Evolutionary conservation across 2,797 vertebrate genomes (phyloP), one percentile per base, ranked within the genome.

Genomic region (Serranus cabrilla): DNA sequence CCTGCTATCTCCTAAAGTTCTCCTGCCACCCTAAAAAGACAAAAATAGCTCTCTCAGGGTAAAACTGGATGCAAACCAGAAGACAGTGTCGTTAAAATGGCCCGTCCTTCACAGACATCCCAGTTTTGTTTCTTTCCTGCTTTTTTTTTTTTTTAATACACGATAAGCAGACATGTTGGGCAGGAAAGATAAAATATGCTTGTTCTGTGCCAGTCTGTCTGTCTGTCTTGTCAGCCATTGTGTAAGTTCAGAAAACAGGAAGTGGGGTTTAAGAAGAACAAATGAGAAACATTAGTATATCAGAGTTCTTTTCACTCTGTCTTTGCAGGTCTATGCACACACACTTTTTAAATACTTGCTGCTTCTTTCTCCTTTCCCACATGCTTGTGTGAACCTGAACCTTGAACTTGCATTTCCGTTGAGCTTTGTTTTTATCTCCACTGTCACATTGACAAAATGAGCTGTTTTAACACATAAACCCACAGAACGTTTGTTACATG

Each of bases 221-320:
- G 20, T 63, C 45, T 59, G 51, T 68, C 47, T 11, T 72, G 52
- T 68, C 64, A 61, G 56, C 51, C 49, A 23, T 63, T 69, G 70
- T 75, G 31, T 5, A 25, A 69, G 56, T 34, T 57, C 2, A 64
- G 60, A 82, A 90, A 91, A 85, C 85, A 90, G 85, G 87, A 90
- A 88, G 78, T 83, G 67, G 25, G 57, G 60, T 70, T 39, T 54
- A 9, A 61, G 78, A 60, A 63, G 49, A 14, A 13, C 31, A 75
- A 71, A 80, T 49, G 69, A 34, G 69, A 55, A 74, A 81, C 65
- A 51, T 37, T 50, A 2, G 45, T 45, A 14, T 66, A 37, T 67
- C 21, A 45, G 39, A 11, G 16, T 76, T 63, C 7, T 49, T 20
- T 27, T 59, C 2, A 16, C 17, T 46, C 6, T 20, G 14, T 51